Base-by-base conservation (phyloP, 2,888 invertebrate species). In the Cotesia congregata region DNA sequence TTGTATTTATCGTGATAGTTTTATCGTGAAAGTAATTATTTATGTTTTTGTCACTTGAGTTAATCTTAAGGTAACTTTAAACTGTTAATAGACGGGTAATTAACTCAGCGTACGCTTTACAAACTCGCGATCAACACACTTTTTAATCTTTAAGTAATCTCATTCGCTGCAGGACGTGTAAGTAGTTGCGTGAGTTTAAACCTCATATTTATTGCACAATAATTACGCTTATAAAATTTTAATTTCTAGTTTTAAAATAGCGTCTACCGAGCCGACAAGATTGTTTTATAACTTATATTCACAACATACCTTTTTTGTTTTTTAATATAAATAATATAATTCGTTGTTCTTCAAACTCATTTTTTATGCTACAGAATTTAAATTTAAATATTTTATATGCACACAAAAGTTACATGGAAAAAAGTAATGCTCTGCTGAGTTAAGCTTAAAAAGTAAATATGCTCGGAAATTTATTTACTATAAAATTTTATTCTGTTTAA, bases 1-100 rank as follows among this genome's bases (percentile, higher is more conserved):
- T 30, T 30, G 30, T 30, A 30, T 50, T 50, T 50, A 50, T 50
- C 50, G 50, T 12, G 20, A 20, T 20, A 20, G 20, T 20, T 20
- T 50, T 50, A 50, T 50, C 50, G 50, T 7, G 12, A 50, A 50
- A 50, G 50, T 50, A 50, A 50, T 50, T 50, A 50, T 50, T 50
- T 50, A 12, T 50, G 12, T 50, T 50, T 50, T 50, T 50, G 50
- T 50, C 50, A 50, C 50, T 50, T 50, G 50, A 50, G 50, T 50
- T 50, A 50, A 50, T 50, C 50, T 50, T 50, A 50, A 50, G 50
- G 50, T 50, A 50, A 50, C 50, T 50, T 50, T 50, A 50, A 50
- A 50, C 50, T 50, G 50, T 50, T 50, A 50, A 50, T 50, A 50
- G 50, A 50, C 50, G 50, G 50, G 50, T 50, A 50, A 50, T 50